Evolutionary conservation across 2,113 vertebrate species (phyloP), one percentile per base, ranked within the genome.

Genomic region (Cavia aperea): DNA sequence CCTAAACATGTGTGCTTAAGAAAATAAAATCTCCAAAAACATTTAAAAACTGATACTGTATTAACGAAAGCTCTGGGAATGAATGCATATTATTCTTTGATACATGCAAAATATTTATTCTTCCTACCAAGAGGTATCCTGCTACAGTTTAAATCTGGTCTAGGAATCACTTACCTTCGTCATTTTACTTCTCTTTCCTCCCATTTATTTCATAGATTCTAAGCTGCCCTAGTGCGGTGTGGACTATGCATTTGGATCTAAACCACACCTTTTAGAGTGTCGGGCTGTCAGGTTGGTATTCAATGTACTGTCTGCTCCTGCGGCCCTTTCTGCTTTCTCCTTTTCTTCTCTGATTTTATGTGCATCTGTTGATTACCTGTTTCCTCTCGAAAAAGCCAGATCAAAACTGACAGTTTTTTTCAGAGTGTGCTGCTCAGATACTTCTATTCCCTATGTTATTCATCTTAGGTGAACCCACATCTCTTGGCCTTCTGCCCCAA

Each of bases 351-450:
- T 54, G 56, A 33, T 79, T 88, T 92, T 77, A 77, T 70, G 29
- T 86, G 15, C 14, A 46, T 85, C 7, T n/a, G 62, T 75, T 72
- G 43, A 84, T 72, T 93, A 21, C 58, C 39, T 77, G 8, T 87
- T 93, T 92, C 36, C 19, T 86, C 49, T 91, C 54, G 73, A 91
- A 94, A 90, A 95, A 62, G 43, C 8, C 24, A 73, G 12, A 7
- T 33, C 26, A 72, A 36, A 10, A 19, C 9, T 19, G 24, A 58
- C 10, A 72, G 4, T 14, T 2, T 81, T 56, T 86, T 24, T 81
- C 16, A 21, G 3, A 68, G 12, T 16, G 10, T 8, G 15, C 49
- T 62, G 29, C 21, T 56, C 33, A 49, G n/a, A 36, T 7, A 83
- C 29, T 29, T 81, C 19, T 29, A 2, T 66, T 60, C n/a, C 19